Evolutionary conservation across 2,113 vertebrate species (phyloP).

Genomic region (Stomatorhinus ivindoensis): DNA sequence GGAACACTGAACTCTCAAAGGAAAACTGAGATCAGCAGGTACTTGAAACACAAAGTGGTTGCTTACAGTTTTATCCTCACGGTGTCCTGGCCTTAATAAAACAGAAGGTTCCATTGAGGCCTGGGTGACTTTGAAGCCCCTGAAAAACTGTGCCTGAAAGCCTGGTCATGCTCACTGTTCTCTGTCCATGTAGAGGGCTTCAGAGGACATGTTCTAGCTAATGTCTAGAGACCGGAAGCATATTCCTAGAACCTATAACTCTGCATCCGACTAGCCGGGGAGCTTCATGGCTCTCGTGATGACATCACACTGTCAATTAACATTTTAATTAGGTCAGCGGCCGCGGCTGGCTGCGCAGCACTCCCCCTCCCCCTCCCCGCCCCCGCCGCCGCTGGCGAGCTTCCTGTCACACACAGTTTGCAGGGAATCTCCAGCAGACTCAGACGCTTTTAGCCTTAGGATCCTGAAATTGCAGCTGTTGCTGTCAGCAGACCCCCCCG

Average conservation of each 20-base stretch:
- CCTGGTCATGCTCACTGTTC: neutral
- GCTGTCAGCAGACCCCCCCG: conserved; percentile 30
- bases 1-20: neutral
- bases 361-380: neutral
- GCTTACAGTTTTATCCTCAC: neutral
- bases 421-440: neutral
- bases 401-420: conserved; percentile 8
- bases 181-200: neutral
- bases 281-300: neutral
- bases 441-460: conserved; percentile 7
- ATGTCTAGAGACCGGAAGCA: neutral
- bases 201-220: conserved; percentile 3
- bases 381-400: neutral
- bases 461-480: conserved; percentile 24
- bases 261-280: neutral
- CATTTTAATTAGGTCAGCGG: neutral
- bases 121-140: neutral
- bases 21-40: too few relatives aligned
- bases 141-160: neutral
- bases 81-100: neutral
- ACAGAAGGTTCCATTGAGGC: neutral
- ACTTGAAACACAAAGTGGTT: neutral
- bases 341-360: neutral
- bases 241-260: neutral
- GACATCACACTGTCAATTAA: conserved; percentile 20